Evolutionary conservation across 1,140 invertebrate species (phyloP), one percentile per base, ranked within the genome.

Genomic region (Drosophila insularis): DNA sequence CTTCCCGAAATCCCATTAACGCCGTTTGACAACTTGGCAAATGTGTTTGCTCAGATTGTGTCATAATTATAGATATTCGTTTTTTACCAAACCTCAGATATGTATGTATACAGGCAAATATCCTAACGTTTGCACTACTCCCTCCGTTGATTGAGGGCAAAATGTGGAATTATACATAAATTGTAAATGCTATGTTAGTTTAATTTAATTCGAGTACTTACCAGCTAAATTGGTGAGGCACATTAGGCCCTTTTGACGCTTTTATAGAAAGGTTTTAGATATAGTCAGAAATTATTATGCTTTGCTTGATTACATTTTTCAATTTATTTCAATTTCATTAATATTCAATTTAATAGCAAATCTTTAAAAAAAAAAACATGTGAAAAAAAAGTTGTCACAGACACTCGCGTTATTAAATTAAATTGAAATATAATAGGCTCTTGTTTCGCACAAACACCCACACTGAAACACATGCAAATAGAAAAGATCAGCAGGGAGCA

Each of bases 141-240:
- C 2, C 7, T 2, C 17, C 7, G 1, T 19, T 46, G 27, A 8
- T 7, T 5, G 14, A 8, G 17, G 17, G 14, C 6, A 4, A 17
- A 46, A 2, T 43, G 13, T 43, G 5, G 6, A 8, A 46, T 21
- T 50, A 81, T 86, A 71, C 78, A 78, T 37, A 27, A 75, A 81
- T 87, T 81, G 76, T 35, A 71, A 75, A 70, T 55, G 66, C 78
- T 86, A 87, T 32, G 86, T 86, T 71, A 79, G 65, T 79, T 66
- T 63, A 68, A 77, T 76, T 70, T 1, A 27, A 27, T 27, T 27
- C 5, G 6, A 27, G 27, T n/a, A 31, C 31, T 54, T 27, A 35
- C 8, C 53, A 69, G 37, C 56, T 59, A 55, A 58, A 59, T 74
- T 14, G 21, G 54, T 1, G 27, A 43, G 17, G 10, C 17, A 17